These are phyloP conservation scores for Neogale vison DNA, from an alignment of 2,113 vertebrate species.

Conservation along the genomic window DNA sequence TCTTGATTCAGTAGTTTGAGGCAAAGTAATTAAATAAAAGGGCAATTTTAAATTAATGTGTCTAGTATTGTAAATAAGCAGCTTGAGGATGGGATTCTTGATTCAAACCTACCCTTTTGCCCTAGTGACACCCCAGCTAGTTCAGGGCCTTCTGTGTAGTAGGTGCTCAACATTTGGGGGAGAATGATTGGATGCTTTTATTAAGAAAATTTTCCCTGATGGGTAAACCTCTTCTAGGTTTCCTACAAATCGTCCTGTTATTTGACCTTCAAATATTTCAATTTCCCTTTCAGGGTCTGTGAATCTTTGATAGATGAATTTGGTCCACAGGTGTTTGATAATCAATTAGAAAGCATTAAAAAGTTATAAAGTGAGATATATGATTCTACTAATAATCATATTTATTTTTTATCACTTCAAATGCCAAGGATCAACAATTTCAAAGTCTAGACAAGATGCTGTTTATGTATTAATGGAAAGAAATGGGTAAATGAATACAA, in stretches of 20 bases:
- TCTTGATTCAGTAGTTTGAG: not conserved
- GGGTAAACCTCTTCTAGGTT: not conserved
- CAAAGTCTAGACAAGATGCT: not conserved
- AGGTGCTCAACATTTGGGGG: not conserved
- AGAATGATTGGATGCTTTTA: not conserved
- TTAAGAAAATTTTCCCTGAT: not conserved
- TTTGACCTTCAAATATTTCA: not conserved
- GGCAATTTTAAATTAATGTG: not conserved
- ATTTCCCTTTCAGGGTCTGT: not conserved
- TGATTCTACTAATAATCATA: not conserved
- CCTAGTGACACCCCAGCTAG: not conserved
- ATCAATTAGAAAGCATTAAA: not conserved
- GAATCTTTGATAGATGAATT: not conserved
- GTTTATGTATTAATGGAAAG: not conserved
- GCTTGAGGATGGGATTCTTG: not conserved
- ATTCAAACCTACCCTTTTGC: not conserved
- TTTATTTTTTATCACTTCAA: not conserved
- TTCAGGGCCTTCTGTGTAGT: not conserved
- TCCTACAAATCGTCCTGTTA: not conserved
- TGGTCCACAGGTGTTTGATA: not conserved
- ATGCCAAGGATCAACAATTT: not conserved
- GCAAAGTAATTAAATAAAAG: not conserved
- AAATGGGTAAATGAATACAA: not conserved
- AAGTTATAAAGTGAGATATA: not conserved
- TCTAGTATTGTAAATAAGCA: not conserved